Evolutionary conservation across 1,140 invertebrate genomes (phyloP).

Genomic region (Apis dorsata): DNA sequence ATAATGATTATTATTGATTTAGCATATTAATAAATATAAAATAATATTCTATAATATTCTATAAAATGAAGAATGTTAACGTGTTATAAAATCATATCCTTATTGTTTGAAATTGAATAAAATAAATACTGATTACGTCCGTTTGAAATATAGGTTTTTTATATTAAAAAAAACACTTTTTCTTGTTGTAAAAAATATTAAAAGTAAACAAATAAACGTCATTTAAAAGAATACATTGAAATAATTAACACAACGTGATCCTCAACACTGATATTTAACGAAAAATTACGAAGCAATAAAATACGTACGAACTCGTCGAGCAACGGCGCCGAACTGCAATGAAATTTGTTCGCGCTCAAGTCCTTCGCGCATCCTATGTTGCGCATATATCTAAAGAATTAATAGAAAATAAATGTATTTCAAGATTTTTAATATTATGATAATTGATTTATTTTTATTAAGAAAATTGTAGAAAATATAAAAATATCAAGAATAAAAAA

Average conservation of each 20-base stretch:
- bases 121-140: background rate
- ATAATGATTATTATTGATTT: background rate
- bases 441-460: background rate
- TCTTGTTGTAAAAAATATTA: background rate
- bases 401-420: background rate
- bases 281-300: background rate
- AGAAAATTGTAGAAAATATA: background rate
- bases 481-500: background rate
- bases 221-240: background rate
- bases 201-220: background rate
- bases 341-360: constrained; percentile 44
- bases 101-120: background rate
- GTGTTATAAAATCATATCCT: background rate
- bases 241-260: background rate
- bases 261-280: background rate
- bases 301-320: constrained; percentile 4
- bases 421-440: background rate
- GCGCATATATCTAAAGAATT: constrained; percentile 18
- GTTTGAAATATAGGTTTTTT: background rate
- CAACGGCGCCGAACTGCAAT: constrained; percentile 27
- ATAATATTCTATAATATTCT: too few species aligned
- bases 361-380: constrained; percentile 11
- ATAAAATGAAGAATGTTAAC: background rate
- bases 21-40: background rate
- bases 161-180: background rate